phyloP scores from a whole-genome alignment of 2,113 vertebrate genomes.

The Peromyscus maniculatus region DNA sequence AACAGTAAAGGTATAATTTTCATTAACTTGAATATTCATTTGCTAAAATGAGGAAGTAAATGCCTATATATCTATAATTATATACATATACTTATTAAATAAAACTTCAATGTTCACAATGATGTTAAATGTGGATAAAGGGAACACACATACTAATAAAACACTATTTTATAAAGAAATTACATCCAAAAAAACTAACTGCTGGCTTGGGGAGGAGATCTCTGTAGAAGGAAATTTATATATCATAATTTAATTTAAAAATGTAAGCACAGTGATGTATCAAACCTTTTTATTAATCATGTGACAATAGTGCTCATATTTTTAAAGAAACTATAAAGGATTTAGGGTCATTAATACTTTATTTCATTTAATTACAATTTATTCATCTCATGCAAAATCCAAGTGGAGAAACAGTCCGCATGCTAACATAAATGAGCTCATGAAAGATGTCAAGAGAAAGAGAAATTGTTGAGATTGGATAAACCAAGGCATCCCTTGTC shows the following conservation, averaged over 20 bases:
- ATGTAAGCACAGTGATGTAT: background rate
- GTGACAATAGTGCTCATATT: background rate
- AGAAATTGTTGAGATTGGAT: conserved; percentile 76
- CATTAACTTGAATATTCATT: background rate
- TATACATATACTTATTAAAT: background rate
- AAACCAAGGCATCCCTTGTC: conserved; percentile 76
- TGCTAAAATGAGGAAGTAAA: background rate
- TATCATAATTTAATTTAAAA: background rate
- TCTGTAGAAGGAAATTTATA: background rate
- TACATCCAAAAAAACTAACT: background rate
- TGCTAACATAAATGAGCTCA: conserved; percentile 46
- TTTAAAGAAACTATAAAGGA: conserved; percentile 29
- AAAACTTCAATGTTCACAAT: conserved; percentile 1
- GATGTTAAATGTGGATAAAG: background rate
- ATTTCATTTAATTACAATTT: conserved; percentile 61
- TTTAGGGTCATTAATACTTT: background rate
- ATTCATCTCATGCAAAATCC: conserved; percentile 57
- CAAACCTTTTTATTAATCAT: conserved; percentile 18
- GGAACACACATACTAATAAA: background rate
- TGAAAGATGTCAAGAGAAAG: conserved; percentile 68
- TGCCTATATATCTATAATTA: background rate
- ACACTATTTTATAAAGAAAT: background rate
- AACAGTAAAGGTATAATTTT: background rate
- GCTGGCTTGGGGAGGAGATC: background rate
- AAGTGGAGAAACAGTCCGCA: conserved; percentile 45